Conservation (phyloP, 2,888 invertebrate species). For the Oxytorus armatus region DNA sequence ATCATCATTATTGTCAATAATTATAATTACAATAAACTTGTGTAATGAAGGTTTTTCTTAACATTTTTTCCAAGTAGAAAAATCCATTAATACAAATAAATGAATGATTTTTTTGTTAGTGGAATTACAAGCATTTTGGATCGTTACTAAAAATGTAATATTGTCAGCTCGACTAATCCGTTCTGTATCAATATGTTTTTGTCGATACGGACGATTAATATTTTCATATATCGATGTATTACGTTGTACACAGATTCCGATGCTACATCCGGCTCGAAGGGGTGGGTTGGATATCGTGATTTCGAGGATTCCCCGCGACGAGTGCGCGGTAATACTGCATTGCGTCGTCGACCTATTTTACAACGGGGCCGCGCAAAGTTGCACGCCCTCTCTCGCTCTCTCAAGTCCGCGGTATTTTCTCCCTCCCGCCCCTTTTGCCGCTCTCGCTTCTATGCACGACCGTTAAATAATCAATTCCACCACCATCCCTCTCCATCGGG, state of each 20-base stretch:
- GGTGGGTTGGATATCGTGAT: conserved; percentile 38
- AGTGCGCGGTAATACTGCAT: conserved; percentile 77
- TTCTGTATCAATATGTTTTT: too few species aligned
- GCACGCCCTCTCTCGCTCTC: conserved; percentile 65
- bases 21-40: too few species aligned
- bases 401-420: background rate
- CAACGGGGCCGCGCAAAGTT: conserved; percentile 75
- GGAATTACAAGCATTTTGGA: too few species aligned
- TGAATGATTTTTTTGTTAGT: too few species aligned
- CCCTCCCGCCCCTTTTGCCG: conserved; percentile 10
- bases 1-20: too few species aligned
- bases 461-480: conserved; percentile 77
- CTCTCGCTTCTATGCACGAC: conserved; percentile 36
- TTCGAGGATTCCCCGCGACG: conserved; percentile 45
- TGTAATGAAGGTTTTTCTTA: too few species aligned
- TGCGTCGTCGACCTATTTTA: conserved; percentile 82
- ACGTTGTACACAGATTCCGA: background rate
- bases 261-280: conserved; percentile 18
- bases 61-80: too few species aligned
- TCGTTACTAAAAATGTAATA: too few species aligned
- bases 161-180: too few species aligned
- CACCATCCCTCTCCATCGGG: conserved; percentile 32
- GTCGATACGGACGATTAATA: too few species aligned
- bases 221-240: background rate
- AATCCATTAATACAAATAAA: too few species aligned